A percentile compares a stretch with the other conserved stretches of the same genome.
Evolutionary conservation across 1,140 invertebrate species (phyloP).

Genomic region (Plodia interpunctella): DNA sequence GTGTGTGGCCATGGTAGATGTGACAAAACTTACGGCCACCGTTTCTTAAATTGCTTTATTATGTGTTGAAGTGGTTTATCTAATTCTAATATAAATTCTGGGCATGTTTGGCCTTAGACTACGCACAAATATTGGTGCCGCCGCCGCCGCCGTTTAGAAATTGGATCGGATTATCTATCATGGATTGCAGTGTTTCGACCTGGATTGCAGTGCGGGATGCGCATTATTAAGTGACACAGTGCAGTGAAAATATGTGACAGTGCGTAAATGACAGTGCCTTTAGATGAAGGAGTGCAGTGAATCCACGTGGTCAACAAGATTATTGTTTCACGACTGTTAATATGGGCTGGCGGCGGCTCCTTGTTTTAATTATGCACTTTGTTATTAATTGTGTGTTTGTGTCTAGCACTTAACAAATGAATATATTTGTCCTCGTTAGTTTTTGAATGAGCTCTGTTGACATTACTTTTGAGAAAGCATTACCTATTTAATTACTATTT

Average conservation of each 20-base stretch:
- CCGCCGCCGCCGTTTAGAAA: conserved; percentile 44
- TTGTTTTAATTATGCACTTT: conserved; percentile 58
- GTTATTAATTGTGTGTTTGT: conserved; percentile 59
- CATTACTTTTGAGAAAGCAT: too few species aligned
- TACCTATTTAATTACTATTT: too few species aligned
- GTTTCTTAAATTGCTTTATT: conserved; percentile 32
- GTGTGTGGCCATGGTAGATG: neutral
- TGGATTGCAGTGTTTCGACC: conserved; percentile 69
- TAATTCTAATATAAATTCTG: conserved; percentile 32
- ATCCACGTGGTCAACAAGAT: conserved; percentile 22
- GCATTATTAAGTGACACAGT: conserved; percentile 55
- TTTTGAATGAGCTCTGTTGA: too few species aligned
- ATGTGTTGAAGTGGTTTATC: conserved; percentile 44
- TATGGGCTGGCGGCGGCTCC: conserved; percentile 71
- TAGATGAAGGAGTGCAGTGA: conserved; percentile 57
- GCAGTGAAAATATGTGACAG: conserved; percentile 61
- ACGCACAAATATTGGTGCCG: conserved; percentile 53
- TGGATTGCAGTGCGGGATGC: conserved; percentile 69
- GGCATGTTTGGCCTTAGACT: conserved; percentile 52
- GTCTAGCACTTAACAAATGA: conserved; percentile 15
- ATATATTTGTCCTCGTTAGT: neutral
- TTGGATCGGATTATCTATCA: conserved; percentile 36
- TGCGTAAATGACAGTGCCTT: conserved; percentile 41
- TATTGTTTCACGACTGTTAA: conserved; percentile 7
- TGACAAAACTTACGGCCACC: conserved; percentile 3